phyloP scores from a whole-genome alignment of 2,113 vertebrate species.

The Mobula hypostoma region DNA sequence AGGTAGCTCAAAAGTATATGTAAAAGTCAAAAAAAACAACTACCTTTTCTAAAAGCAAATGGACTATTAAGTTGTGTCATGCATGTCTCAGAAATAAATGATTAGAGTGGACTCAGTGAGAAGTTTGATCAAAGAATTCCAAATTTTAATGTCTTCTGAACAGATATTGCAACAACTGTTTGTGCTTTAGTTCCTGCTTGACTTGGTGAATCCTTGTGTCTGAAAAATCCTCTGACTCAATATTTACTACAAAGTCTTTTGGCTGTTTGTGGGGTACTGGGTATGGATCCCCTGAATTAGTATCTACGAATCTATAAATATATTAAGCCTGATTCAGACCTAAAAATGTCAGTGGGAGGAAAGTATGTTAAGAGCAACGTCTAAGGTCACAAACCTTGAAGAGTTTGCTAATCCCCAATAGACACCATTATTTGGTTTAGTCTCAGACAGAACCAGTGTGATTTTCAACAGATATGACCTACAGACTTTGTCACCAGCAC shows the following conservation, averaged over 20 bases:
- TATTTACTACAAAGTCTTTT: neutral
- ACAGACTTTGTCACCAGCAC: neutral
- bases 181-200: neutral
- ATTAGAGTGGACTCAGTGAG: neutral
- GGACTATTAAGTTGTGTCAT: neutral
- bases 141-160: neutral
- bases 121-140: neutral
- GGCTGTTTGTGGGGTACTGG: neutral
- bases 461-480: neutral
- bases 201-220: too few relatives aligned
- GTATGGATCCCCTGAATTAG: neutral
- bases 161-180: neutral
- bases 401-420: neutral
- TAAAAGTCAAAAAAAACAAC: too few relatives aligned
- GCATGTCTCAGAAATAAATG: neutral
- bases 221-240: neutral
- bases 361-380: constrained; percentile 26
- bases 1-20: neutral
- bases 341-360: neutral
- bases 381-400: neutral
- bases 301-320: too few relatives aligned
- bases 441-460: too few relatives aligned
- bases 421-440: neutral
- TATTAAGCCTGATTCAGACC: neutral
- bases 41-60: neutral